Conservation (phyloP, 2,797 vertebrate genomes). For the Cygnus olor region DNA sequence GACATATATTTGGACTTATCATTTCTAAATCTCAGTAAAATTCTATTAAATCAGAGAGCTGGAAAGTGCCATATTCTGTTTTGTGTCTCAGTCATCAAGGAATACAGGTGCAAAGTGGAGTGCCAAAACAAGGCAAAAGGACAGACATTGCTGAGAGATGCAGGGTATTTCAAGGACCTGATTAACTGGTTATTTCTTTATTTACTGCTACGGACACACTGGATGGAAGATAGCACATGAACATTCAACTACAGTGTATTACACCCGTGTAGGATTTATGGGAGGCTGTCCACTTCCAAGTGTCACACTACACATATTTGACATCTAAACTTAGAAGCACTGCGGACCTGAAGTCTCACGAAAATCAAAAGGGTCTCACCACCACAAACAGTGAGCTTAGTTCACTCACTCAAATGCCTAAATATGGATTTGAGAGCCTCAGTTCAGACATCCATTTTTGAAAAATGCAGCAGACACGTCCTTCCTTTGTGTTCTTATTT, state of each 20-base stretch:
- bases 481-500: not conserved
- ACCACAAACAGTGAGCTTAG: not conserved
- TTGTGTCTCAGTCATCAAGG: not conserved
- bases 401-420: not conserved
- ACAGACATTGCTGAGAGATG: not conserved
- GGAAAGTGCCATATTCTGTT: not conserved
- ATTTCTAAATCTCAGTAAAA: not conserved
- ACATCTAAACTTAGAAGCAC: not conserved
- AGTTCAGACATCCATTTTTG: not conserved
- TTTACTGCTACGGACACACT: not conserved
- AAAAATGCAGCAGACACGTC: not conserved
- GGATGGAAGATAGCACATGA: not conserved
- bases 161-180: not conserved
- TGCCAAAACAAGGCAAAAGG: not conserved
- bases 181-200: too few relatives aligned
- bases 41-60: too few relatives aligned
- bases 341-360: not conserved
- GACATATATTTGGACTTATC: not conserved
- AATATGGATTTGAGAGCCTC: not conserved
- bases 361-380: not conserved
- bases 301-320: fast-evolving
- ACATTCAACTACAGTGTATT: not conserved
- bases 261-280: fast-evolving
- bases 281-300: not conserved
- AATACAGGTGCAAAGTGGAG: not conserved